Evolutionary conservation across 2,113 vertebrate species (phyloP), one percentile per base, ranked within the genome.

Genomic region (Blennius ocellaris): DNA sequence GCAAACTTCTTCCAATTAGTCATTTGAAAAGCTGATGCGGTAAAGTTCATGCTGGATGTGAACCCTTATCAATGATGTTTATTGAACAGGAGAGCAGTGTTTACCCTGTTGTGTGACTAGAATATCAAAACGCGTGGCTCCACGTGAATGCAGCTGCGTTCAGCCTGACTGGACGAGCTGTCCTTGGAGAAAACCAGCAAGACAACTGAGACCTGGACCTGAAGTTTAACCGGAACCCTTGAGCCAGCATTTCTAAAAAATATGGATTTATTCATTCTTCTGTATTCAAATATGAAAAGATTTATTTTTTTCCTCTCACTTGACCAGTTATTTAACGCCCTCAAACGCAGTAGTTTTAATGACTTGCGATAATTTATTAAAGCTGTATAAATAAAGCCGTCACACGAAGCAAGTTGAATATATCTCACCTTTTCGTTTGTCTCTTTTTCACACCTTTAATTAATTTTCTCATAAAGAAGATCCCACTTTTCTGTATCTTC

Each of bases 81-180:
- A 88, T 91, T 92, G 88, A 88, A 87, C 36, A 81, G 87, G 84
- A 89, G 84, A 84, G 88, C 80, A 63, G 85, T 90, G 88, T 92
- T 90, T 91, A 84, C 88, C 72, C 82, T 81, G 87, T 68, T 67
- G 84, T 90, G 88, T 92, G 91, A 92, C 85, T 80, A 15, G 91
- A 92, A 91, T 92, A 90, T 88, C 87, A 92, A 92, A 89, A 84
- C 43, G 80, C 58, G 60, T 83, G 73, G 73, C 68, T 75, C 68
- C 52, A 64, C 73, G 84, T 82, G 82, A 78, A 69, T 79, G 89
- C 89, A 91, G 89, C 89, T 91, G 89, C 65, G 83, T 84, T 83
- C 74, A 72, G 80, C 61, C 83, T 85, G 82, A 81, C 80, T 89
- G 81, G 63, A 81, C 81, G 85, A 81, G 89, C 68, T 79, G 74